Conservation (phyloP, 2,113 vertebrate genomes). For the Physeter macrocephalus region DNA sequence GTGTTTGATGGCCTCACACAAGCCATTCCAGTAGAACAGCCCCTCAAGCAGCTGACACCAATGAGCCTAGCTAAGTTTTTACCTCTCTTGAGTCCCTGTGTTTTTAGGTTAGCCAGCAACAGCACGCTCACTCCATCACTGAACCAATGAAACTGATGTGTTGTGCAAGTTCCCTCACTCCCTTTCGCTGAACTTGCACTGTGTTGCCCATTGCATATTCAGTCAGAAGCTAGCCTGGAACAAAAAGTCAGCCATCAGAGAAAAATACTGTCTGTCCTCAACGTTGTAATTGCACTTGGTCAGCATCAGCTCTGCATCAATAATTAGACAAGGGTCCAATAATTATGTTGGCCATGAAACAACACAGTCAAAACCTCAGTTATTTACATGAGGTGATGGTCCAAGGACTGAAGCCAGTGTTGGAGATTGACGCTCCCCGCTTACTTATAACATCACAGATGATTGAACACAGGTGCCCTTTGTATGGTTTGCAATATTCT, state of each 20-base stretch:
- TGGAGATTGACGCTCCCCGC: background rate
- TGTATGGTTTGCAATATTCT: constrained; percentile 51
- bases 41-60: constrained; percentile 65
- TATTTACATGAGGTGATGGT: background rate
- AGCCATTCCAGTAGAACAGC: constrained; percentile 58
- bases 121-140: background rate
- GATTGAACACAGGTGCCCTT: constrained; percentile 30
- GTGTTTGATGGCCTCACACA: constrained; percentile 68
- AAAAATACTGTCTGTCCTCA: background rate
- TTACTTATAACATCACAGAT: background rate
- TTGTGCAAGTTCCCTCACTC: background rate
- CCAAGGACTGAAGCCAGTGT: background rate
- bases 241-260: constrained; percentile 45
- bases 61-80: constrained; percentile 42
- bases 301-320: constrained; percentile 29
- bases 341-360: background rate
- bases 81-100: constrained; percentile 41
- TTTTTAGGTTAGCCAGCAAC: constrained; percentile 37
- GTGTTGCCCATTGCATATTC: constrained; percentile 12
- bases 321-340: constrained; percentile 37
- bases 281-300: background rate
- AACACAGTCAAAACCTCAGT: constrained; percentile 21
- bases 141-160: constrained; percentile 24
- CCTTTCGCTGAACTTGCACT: constrained; percentile 63
- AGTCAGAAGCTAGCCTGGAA: constrained; percentile 34